Evolutionary conservation across 2,888 invertebrate genomes (phyloP).

Genomic region (Icerya purchasi): DNA sequence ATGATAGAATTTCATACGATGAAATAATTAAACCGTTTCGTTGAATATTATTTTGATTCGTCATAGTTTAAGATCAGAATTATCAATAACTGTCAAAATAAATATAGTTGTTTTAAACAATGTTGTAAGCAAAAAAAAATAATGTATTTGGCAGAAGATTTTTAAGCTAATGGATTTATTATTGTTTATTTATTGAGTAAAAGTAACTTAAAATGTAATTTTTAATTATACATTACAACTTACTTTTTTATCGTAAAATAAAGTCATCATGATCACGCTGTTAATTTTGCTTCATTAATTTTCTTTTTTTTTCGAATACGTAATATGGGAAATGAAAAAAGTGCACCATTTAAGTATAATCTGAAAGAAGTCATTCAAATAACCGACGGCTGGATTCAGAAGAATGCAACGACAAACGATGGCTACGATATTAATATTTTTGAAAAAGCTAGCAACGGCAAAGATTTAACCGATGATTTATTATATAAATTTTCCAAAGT

Average conservation of each 20-base stretch:
- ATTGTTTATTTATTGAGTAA: too few relatives aligned
- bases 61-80: too few relatives aligned
- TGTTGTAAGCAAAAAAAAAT: background rate
- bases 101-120: background rate
- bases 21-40: too few relatives aligned
- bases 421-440: constrained; percentile 47
- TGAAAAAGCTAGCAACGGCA: constrained; percentile 32
- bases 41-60: too few relatives aligned
- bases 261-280: too few relatives aligned
- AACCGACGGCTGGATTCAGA: constrained; percentile 57
- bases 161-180: too few relatives aligned
- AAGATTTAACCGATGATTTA: constrained; percentile 28
- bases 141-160: background rate
- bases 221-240: too few relatives aligned
- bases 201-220: too few relatives aligned
- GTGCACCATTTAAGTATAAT: constrained; percentile 46
- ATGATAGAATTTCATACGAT: too few relatives aligned
- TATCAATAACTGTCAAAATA: too few relatives aligned
- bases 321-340: constrained; percentile 53
- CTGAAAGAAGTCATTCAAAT: constrained; percentile 53
- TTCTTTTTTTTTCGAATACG: background rate
- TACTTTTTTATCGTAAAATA: too few relatives aligned
- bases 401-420: constrained; percentile 36
- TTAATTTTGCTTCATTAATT: too few relatives aligned
- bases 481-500: constrained; percentile 59